Base-by-base conservation (phyloP, 2,797 vertebrate genomes). In the Margarornis squamiger region DNA sequence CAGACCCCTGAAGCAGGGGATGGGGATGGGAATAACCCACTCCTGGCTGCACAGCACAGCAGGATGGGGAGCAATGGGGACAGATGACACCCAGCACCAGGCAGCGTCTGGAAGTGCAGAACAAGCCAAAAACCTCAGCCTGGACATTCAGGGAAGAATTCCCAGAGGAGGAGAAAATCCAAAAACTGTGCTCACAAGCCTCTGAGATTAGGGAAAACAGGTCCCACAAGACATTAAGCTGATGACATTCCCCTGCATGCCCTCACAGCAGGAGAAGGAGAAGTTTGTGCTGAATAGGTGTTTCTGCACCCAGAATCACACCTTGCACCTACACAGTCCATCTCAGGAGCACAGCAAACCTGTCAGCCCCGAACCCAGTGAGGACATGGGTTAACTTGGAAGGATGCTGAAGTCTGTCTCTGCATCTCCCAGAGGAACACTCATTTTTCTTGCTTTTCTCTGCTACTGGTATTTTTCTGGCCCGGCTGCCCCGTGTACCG, bases 401-500 rank as follows among this genome's bases (percentile, higher is more conserved):
- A 73, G 70, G 86, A 86, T 23, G 22, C 5, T 70, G 43, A 19
- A 18, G 81, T 38, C 71, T 93, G 76, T 70, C 81, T 27, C 36
- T 4, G 63, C 4, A 1, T 46, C 63, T 80, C 93, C 95, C 82
- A 93, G 52, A 43, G 88, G 82, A 90, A 77, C 22, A 3, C n/a
- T 95, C 59, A 3, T 21, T 79, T 82, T 91, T 88, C 91, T 59
- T 62, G 82, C 93, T 74, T 90, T 88, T 87, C 61, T 52, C 63
- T 58, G 54, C 83, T 71, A 8, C 66, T 4, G 20, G 8, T 58
- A n/a, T 12, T 80, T 74, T 59, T 34, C 72, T 76, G 76, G 79
- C 79, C 67, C 1, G 2, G 55, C 74, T 55, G 51, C 66, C 34
- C 54, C 0, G 0, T 1, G 1, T 7, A 34, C 66, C 0, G 1